Evolutionary conservation across 2,113 vertebrate species (phyloP).

Genomic region (Cavia aperea): DNA sequence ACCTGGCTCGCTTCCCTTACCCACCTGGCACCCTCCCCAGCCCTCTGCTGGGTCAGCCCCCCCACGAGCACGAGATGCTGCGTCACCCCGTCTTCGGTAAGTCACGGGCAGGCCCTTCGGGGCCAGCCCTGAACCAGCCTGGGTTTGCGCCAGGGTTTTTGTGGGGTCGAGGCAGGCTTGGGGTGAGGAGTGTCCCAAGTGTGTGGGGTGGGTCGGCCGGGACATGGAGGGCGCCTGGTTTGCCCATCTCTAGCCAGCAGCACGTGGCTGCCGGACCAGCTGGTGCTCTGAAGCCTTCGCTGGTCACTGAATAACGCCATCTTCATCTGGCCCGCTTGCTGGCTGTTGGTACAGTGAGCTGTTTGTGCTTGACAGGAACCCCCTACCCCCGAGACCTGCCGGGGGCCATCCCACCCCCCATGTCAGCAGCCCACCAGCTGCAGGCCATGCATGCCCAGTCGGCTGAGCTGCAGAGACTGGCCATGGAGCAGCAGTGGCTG

Average conservation of each 20-base stretch:
- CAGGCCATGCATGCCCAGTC: conserved; percentile 99
- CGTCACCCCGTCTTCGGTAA: conserved; percentile 96
- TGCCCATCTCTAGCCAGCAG: not conserved
- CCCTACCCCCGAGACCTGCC: conserved; percentile 92
- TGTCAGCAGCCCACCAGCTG: conserved; percentile 97
- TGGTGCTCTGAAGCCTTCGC: not conserved
- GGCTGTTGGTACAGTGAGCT: not conserved
- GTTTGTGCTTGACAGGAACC: conserved; percentile 79
- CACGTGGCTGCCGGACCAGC: not conserved
- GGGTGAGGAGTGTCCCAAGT: not conserved
- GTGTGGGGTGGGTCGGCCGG: not conserved
- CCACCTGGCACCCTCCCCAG: conserved; percentile 95
- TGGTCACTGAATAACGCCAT: not conserved
- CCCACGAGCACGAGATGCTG: conserved; percentile 98
- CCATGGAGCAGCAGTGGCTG: conserved; percentile 99
- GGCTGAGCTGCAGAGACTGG: conserved; percentile 94
- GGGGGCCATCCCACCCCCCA: conserved; percentile 89
- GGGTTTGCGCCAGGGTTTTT: accelerated
- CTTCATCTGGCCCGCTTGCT: not conserved
- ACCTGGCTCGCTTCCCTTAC: conserved; percentile 95
- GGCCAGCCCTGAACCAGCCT: not conserved
- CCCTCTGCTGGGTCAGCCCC: conserved; percentile 90
- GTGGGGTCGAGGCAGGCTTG: not conserved
- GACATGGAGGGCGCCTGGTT: not conserved
- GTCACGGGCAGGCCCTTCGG: not conserved